Conservation (phyloP, 2,888 invertebrate species). For the Apomyelois bistriatella region DNA sequence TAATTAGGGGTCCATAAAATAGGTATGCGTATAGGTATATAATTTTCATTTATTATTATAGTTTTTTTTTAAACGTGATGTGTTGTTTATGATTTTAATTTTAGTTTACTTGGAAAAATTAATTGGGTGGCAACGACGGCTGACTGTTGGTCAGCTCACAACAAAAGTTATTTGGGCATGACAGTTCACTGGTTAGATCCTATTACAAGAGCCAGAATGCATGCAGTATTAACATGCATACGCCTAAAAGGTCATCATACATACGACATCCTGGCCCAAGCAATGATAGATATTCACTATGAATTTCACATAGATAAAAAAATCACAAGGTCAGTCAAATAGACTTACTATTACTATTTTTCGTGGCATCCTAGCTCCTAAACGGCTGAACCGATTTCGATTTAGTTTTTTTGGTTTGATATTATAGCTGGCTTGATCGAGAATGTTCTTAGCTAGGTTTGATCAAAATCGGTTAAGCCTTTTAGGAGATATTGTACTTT, state of each 20-base stretch:
- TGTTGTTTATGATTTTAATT: slow-evolving; percentile 15
- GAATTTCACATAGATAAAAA: slow-evolving; percentile 18
- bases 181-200: slow-evolving; percentile 20
- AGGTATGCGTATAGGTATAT: slow-evolving; percentile 5
- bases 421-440: too few relatives aligned
- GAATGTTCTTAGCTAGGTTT: too few relatives aligned
- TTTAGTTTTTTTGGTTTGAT: too few relatives aligned
- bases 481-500: too few relatives aligned
- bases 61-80: background rate
- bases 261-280: slow-evolving; percentile 17
- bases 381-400: too few relatives aligned
- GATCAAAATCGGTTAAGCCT: too few relatives aligned
- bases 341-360: slow-evolving; percentile 6
- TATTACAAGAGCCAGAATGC: slow-evolving; percentile 18
- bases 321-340: slow-evolving; percentile 17
- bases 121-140: slow-evolving; percentile 19
- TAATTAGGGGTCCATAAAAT: slow-evolving; percentile 3
- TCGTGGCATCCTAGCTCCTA: too few relatives aligned
- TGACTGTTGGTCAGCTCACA: slow-evolving; percentile 20
- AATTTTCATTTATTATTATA: slow-evolving; percentile 11
- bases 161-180: slow-evolving; percentile 20
- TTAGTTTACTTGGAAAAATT: slow-evolving; percentile 17
- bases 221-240: slow-evolving; percentile 17
- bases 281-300: slow-evolving; percentile 19
- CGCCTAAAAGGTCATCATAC: slow-evolving; percentile 16